Base-by-base conservation (phyloP, 2,797 vertebrate species). In the Pipistrellus pygmaeus region DNA sequence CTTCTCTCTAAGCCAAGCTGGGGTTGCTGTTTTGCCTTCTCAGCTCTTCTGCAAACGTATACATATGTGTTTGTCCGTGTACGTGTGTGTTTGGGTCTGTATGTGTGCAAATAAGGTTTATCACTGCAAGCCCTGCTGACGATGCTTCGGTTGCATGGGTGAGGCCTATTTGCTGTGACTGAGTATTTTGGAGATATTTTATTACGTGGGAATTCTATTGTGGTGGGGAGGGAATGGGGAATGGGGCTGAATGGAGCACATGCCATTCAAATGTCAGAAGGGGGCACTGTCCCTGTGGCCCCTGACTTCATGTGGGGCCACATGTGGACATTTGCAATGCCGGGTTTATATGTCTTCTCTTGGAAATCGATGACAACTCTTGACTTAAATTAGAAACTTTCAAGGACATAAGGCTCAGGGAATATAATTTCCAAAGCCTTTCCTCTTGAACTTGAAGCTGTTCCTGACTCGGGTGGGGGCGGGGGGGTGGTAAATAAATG, bases 1-100 rank as follows among this genome's bases (percentile, higher is more conserved):
- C 90, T 95, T 94, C 77, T 90, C 95, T 95, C n/a, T 51, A 38
- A 76, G 35, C 38, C 11, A 71, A 75, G 53, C 91, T 90, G 83
- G 71, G 38, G n/a, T 57, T 57, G 64, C 81, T 72, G 17, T 94
- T 80, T 27, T 91, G 88, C 91, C 88, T 91, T 93, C 90, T 76
- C 66, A 38, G 71, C 75, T 71, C 2, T 86, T 86, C 93, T 96
- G 82, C 91, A 51, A 53, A 44, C 41, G 92, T 93, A 11, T 71
- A 25, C 21, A 3, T 94, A 10, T 2, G 0, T 88, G 77, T 96
- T 25, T 62, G 21, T 95, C 77, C 82, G 1, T 95, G 78, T 91
- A 38, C 38, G 0, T 78, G 1, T 53, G 82, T 95, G 66, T 94
- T 48, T 0, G 1, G 77, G 88, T 94, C 57, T 77, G 17, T 83